These are phyloP conservation scores for Cremastinae sp. DNA, from an alignment of 2,888 invertebrate genomes.

Conservation along the genomic window DNA sequence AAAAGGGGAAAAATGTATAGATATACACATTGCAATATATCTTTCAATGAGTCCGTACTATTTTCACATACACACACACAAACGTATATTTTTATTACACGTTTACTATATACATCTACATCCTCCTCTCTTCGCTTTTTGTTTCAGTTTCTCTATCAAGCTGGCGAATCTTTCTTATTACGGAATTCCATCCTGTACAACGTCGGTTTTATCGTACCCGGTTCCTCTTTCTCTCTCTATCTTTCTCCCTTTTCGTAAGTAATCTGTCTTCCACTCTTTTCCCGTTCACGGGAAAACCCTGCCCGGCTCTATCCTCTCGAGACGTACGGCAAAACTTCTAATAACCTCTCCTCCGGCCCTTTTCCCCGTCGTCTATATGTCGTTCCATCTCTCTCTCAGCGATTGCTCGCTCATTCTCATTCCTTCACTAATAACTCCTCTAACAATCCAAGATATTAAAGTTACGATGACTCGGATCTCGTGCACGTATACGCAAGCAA, in stretches of 20 bases:
- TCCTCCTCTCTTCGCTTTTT: conserved; percentile 12
- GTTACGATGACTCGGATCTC: conserved; percentile 46
- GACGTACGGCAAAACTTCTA: conserved; percentile 58
- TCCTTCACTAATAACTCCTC: conserved; percentile 54
- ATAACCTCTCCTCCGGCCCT: conserved; percentile 40
- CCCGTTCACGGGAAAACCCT: background rate
- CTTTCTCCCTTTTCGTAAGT: conserved; percentile 36
- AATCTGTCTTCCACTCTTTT: conserved; percentile 36
- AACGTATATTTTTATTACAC: background rate
- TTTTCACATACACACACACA: background rate
- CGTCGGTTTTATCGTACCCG: conserved; percentile 45
- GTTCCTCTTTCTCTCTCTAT: conserved; percentile 2
- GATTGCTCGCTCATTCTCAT: conserved; percentile 14
- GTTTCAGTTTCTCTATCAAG: conserved; percentile 20
- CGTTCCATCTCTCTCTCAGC: background rate
- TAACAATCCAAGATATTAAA: conserved; percentile 59
- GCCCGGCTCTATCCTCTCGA: conserved; percentile 25
- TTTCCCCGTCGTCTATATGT: conserved; percentile 1
- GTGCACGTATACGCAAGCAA: background rate
- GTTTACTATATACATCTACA: background rate
- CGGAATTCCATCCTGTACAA: conserved; percentile 52
- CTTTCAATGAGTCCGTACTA: background rate
- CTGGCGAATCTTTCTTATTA: conserved; percentile 52
- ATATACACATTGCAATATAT: conserved; percentile 17
- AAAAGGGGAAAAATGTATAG: conserved; percentile 16